Evolutionary conservation across 2,888 invertebrate species (phyloP), one percentile per base, ranked within the genome.

Genomic region (Melikaiella ostensackeni): DNA sequence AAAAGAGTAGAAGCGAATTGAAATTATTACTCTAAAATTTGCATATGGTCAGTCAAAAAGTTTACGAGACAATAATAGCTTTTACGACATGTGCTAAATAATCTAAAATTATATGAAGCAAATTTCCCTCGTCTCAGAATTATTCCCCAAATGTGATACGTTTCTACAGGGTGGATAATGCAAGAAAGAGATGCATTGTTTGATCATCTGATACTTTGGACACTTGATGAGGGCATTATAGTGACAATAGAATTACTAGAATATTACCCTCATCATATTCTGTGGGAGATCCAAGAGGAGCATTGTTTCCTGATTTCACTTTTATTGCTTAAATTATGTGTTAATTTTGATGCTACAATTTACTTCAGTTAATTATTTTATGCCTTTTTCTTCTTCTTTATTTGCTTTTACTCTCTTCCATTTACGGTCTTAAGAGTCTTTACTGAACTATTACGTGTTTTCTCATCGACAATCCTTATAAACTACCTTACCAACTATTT

Each of bases 141-240:
- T 50, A 50, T 70, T 70, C 30, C 27, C 8, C 30, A 27, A 50
- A 30, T 30, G 24, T 21, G 24, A 21, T 63, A 33, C 8, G 19
- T 38, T 38, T 64, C 21, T 64, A 13, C 38, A 64, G 2, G n/a
- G 27, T n/a, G 30, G 11, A 70, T 70, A 46, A 30, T 27, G 27
- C 30, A 70, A 50, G 50, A 70, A 50, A 70, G 70, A 70, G 46
- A 70, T 42, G 30, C 70, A 70, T 50, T 27, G 50, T 50, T 24
- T 70, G 13, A 57, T 24, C 57, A 24, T 55, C 57, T 57, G 57
- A 57, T 24, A 27, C 13, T 57, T 27, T 13, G 57, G 24, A 11
- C n/a, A 70, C 11, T 46, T 70, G n/a, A 66, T 66, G 30, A 70
- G 70, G 46, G 50, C 50, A 19, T 50, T n/a, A 30, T 16, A 16